Base-by-base conservation (phyloP, 2,113 vertebrate genomes). In the Falco punctatus region DNA sequence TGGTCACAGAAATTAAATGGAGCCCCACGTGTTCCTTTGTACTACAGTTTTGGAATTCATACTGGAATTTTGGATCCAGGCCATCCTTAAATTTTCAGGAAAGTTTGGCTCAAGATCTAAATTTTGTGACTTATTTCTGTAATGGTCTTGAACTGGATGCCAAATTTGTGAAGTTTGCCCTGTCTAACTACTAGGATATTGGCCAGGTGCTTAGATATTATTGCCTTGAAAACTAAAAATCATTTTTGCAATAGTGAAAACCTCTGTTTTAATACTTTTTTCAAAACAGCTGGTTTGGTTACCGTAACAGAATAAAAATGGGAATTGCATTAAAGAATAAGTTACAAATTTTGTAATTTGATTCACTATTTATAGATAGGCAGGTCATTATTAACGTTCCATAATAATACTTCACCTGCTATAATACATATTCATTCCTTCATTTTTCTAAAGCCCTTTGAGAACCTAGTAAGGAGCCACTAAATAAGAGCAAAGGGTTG, bases 301-400 rank as follows among this genome's bases (percentile, higher is more conserved):
- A 80, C 15, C 32, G 33, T n/a, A 77, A 40, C 46, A 77, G 32
- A 83, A 83, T 64, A 64, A 88, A 94, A 96, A 42, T 26, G 14
- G 12, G 46, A 92, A 72, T 89, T 62, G 11, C 28, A 55, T 52
- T 67, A 70, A 70, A 73, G 30, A 87, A 72, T 20, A 4, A 48
- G 11, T 54, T 84, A 70, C 66, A 80, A 82, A 71, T 73, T 77
- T 83, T 88, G 35, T 52, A 35, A 12, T 54, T 95, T 94, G 40
- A 65, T 94, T 79, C 90, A 62, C 32, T 88, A 80, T 86, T 92
- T 96, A 70, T 86, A 82, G 78, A 72, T 96, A 83, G 90, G 23
- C 46, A 91, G 62, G 48, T 82, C 69, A 88, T 92, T 81, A 77
- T 54, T 77, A 87, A 85, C 55, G 32, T 66, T 82, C 35, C 12